Evolutionary conservation across 35 echinoderm and acorn worm genomes (phyloP).

Genomic region (Apostichopus parvimensis): DNA sequence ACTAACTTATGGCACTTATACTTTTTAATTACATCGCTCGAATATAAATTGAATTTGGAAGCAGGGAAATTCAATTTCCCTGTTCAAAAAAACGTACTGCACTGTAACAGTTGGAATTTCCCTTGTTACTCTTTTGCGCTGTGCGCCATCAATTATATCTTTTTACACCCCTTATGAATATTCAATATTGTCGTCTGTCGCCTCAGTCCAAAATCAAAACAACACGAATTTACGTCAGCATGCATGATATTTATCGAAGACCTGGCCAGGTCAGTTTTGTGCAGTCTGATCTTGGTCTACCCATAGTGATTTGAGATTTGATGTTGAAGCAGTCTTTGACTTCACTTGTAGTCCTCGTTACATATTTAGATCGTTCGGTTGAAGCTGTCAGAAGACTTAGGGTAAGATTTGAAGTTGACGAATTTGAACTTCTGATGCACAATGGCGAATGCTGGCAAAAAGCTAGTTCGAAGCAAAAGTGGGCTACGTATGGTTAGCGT

Average conservation of each 20-base stretch:
- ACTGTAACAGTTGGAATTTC: too few relatives aligned
- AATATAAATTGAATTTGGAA: too few relatives aligned
- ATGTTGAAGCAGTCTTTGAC: not conserved
- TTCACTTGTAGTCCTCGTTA: too few relatives aligned
- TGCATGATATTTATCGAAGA: too few relatives aligned
- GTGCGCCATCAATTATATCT: not conserved
- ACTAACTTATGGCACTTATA: too few relatives aligned
- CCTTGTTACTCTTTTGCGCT: not conserved
- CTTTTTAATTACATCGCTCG: too few relatives aligned
- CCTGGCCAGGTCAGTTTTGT: not conserved
- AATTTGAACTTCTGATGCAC: not conserved
- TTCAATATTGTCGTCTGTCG: not conserved
- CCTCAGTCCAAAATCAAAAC: not conserved
- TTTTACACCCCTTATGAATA: conserved; percentile 13
- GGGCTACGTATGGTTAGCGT: conserved; percentile 98
- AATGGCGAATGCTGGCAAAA: conserved; percentile 87
- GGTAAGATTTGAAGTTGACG: too few relatives aligned
- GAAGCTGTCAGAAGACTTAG: too few relatives aligned
- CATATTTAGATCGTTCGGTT: too few relatives aligned
- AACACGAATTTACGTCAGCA: not conserved
- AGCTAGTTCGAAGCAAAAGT: conserved; percentile 94
- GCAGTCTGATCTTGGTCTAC: not conserved
- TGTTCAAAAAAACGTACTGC: too few relatives aligned
- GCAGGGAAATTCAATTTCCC: too few relatives aligned
- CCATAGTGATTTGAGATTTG: not conserved